Evolutionary conservation across 1,140 invertebrate genomes (phyloP).

Genomic region (Homalodisca vitripennis): DNA sequence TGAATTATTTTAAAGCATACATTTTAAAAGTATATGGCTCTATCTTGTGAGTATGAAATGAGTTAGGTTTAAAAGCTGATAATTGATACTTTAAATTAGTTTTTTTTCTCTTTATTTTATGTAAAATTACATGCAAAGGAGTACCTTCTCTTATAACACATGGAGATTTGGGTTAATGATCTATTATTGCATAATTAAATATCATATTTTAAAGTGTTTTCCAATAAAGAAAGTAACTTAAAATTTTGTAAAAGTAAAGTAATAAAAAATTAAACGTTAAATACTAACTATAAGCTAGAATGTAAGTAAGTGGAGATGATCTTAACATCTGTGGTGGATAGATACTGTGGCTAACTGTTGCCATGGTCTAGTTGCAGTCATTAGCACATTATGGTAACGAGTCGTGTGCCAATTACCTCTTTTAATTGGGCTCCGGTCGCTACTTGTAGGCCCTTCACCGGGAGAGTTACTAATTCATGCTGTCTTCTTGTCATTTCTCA

Average conservation of each 20-base stretch:
- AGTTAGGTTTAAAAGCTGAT: too few species aligned
- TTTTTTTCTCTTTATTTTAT: too few species aligned
- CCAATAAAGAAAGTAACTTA: neutral
- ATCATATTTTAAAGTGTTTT: neutral
- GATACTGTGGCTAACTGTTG: neutral
- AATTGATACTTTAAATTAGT: too few species aligned
- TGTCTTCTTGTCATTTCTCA: too few species aligned
- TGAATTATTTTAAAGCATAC: too few species aligned
- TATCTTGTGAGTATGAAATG: too few species aligned
- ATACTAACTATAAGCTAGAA: neutral
- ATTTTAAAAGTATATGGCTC: too few species aligned
- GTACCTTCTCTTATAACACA: too few species aligned
- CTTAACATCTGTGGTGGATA: neutral
- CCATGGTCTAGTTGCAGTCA: slow-evolving; percentile 20
- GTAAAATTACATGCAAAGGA: too few species aligned
- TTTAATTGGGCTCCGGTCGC: neutral
- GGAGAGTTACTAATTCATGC: too few species aligned
- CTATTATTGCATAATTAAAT: neutral
- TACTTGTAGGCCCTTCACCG: too few species aligned
- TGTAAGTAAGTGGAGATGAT: neutral
- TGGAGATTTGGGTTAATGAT: neutral
- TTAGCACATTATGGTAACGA: slow-evolving; percentile 25
- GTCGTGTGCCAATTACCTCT: slow-evolving; percentile 9
- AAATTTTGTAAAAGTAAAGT: neutral
- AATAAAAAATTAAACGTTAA: neutral